These are phyloP conservation scores for Babylonia areolata DNA, from an alignment of 1,140 invertebrate genomes.

Conservation along the genomic window DNA sequence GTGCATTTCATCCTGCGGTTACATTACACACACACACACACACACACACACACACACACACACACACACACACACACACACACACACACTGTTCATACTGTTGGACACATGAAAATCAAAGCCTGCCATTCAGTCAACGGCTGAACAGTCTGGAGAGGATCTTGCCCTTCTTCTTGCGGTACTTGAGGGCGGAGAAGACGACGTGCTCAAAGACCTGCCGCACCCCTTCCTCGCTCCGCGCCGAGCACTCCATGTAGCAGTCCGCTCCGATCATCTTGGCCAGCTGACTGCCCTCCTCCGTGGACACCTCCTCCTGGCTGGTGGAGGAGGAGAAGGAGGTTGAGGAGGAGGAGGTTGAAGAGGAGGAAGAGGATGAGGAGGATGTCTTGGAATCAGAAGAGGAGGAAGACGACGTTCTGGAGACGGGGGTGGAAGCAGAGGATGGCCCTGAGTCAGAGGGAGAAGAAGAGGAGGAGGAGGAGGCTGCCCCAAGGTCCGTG, in stretches of 20 bases:
- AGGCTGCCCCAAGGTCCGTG: neutral
- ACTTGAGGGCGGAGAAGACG: constrained; percentile 83
- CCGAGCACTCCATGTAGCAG: constrained; percentile 92
- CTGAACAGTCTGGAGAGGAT: constrained; percentile 61
- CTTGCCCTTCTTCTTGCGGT: constrained; percentile 60
- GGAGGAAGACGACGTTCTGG: too few species aligned
- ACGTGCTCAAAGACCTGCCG: constrained; percentile 94
- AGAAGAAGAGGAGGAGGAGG: neutral
- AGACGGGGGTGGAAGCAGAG: too few species aligned
- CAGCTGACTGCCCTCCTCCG: constrained; percentile 84
- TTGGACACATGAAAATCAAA: too few species aligned
- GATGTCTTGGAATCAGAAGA: too few species aligned
- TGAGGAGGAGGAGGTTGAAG: neutral
- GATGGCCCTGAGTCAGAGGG: too few species aligned
- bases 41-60: too few species aligned
- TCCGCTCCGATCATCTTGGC: constrained; percentile 85
- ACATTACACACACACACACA: too few species aligned
- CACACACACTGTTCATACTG: too few species aligned
- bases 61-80: too few species aligned
- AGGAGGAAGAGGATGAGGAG: neutral
- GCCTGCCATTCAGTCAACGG: constrained; percentile 77
- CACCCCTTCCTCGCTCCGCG: constrained; percentile 91
- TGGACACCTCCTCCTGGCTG: constrained; percentile 82
- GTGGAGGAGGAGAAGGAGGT: neutral
- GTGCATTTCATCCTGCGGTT: too few species aligned